Base-by-base conservation (phyloP, 2,888 invertebrate species). In the Cephalotes varians region DNA sequence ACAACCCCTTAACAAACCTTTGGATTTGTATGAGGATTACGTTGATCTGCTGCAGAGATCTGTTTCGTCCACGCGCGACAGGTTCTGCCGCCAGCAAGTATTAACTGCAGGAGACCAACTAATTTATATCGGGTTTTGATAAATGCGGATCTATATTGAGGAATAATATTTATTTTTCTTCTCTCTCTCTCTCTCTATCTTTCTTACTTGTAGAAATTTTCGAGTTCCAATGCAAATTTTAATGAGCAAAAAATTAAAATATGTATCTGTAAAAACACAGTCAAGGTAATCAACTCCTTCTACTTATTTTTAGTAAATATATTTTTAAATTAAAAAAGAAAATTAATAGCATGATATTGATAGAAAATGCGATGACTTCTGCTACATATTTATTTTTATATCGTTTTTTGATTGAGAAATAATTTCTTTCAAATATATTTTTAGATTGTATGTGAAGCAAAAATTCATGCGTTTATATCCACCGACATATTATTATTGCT, bases 11-110 rank as follows among this genome's bases (percentile, higher is more conserved):
- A 81, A 85, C 83, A 86, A 88, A 86, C 85, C 81, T 85, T 83
- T 80, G 65, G 83, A 86, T 86, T 86, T 88, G 88, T 88, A 86
- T 81, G 60, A 81, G 88, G 86, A 88, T 88, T 88, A 86, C 81
- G 83, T 85, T 88, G 86, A 86, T 86, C 86, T 86, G 86, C 84
- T 71, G 79, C 80, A 81, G 49, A 76, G 77, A 84, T 82, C 85
- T 84, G 84, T 84, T 82, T 85, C 80, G 77, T 71, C 37, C 25
- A 76, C 47, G 81, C 84, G 86, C 86, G 87, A 88, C 87, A 87
- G 88, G 87, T 87, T 87, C 88, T 84, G 67, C 62, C 72, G 51
- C 79, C 51, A 83, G 77, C 67, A 15, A 60, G 54, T 37, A 54
- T 54, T 80, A 65, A 62, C 80, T 84, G 82, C 81, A 81, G 86